Conservation (phyloP, 2,888 invertebrate genomes). For the Microplitis manilae region DNA sequence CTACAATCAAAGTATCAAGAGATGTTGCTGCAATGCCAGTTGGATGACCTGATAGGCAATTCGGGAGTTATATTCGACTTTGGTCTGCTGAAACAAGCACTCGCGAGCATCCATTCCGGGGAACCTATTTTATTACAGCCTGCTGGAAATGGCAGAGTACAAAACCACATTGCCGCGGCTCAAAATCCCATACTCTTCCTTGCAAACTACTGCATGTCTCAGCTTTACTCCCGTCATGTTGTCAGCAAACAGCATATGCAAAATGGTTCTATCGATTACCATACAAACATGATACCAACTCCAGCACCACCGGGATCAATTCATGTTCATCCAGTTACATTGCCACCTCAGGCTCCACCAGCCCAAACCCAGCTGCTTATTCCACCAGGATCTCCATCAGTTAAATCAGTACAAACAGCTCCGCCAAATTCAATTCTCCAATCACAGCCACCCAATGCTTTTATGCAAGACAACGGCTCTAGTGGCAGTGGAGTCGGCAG, state of each 20-base stretch:
- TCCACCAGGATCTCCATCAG: constrained; percentile 68
- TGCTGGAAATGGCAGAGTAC: constrained; percentile 60
- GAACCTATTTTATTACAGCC: constrained; percentile 71
- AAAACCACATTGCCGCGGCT: constrained; percentile 70
- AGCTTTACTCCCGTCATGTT: constrained; percentile 79
- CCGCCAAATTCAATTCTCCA: constrained; percentile 64
- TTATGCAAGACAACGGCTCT: constrained; percentile 59
- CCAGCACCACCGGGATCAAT: constrained; percentile 64
- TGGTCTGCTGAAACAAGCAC: constrained; percentile 78
- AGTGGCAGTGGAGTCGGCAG: constrained; percentile 49
- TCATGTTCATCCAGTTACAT: constrained; percentile 58
- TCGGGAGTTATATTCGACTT: constrained; percentile 80
- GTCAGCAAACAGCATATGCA: constrained; percentile 75
- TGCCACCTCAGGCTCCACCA: constrained; percentile 55
- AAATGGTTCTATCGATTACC: constrained; percentile 73
- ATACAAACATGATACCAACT: constrained; percentile 62
- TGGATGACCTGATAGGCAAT: constrained; percentile 80
- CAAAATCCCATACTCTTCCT: constrained; percentile 82
- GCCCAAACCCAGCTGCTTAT: constrained; percentile 58
- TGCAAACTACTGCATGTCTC: constrained; percentile 85
- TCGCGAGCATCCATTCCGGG: constrained; percentile 77
- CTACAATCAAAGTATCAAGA: constrained; percentile 80
- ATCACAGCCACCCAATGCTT: constrained; percentile 64
- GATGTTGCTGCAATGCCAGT: constrained; percentile 81
- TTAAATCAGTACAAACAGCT: constrained; percentile 59